phyloP scores from a whole-genome alignment of 2,113 vertebrate genomes.

The Cyphomyrus plagiostoma region DNA sequence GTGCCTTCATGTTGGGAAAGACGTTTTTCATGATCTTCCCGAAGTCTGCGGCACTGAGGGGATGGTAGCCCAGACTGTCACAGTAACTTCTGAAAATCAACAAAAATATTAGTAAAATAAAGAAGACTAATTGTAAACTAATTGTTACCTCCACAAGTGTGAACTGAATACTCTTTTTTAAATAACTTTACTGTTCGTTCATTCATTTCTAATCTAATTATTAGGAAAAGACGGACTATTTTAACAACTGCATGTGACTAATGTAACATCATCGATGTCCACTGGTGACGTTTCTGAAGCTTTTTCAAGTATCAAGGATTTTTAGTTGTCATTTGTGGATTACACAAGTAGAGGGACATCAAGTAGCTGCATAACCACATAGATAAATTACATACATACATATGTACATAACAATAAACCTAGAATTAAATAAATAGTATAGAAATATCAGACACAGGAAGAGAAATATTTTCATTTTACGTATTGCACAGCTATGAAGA shows the following conservation, averaged over 20 bases:
- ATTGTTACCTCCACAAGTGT: not conserved
- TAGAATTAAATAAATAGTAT: not conserved
- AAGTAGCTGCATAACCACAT: not conserved
- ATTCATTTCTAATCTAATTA: not conserved
- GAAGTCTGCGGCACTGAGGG: constrained; percentile 95
- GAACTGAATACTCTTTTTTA: not conserved
- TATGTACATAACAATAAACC: not conserved
- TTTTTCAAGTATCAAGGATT: not conserved
- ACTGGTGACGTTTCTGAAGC: not conserved
- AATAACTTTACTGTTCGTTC: not conserved
- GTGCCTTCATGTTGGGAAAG: constrained; percentile 99
- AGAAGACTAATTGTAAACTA: not conserved
- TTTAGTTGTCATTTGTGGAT: not conserved
- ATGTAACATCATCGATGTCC: not conserved
- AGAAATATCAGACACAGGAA: not conserved
- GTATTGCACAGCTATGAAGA: not conserved
- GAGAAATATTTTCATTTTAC: not conserved
- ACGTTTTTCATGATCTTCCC: constrained; percentile 99
- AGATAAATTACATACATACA: not conserved
- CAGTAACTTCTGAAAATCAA: constrained; percentile 81
- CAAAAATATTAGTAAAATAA: constrained; percentile 12
- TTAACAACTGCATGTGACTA: not conserved
- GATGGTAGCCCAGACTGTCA: constrained; percentile 98
- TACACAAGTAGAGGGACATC: not conserved
- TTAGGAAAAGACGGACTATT: not conserved